phyloP scores from a whole-genome alignment of 2,888 invertebrate genomes.

The Eurytoma adleriae region DNA sequence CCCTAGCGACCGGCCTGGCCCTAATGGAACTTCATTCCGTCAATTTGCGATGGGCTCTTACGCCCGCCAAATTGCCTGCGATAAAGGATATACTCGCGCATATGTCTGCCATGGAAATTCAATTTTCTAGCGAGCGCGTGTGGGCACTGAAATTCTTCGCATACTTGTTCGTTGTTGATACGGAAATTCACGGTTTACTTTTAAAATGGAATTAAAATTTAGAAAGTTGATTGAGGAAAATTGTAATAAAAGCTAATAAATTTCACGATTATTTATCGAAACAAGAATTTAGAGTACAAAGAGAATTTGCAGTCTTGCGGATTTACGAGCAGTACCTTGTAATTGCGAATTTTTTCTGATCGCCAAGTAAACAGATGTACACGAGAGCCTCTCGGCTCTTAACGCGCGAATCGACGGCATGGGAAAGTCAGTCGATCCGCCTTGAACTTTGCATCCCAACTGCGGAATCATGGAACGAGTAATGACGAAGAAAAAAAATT shows the following conservation, averaged over 20 bases:
- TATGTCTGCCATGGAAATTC: constrained; percentile 23
- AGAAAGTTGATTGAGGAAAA: not conserved
- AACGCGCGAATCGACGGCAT: constrained; percentile 63
- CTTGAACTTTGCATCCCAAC: constrained; percentile 68
- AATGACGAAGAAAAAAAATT: not conserved
- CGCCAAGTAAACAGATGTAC: not conserved
- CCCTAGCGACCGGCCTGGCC: too few species aligned
- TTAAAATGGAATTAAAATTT: not conserved
- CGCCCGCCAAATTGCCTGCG: constrained; percentile 28
- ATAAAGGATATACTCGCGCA: constrained; percentile 29
- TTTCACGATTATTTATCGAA: not conserved
- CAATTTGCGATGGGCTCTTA: constrained; percentile 30
- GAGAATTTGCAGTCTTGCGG: not conserved
- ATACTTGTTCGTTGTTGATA: not conserved
- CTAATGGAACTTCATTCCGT: constrained; percentile 46
- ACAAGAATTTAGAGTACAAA: constrained; percentile 7
- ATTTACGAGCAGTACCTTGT: constrained; percentile 18
- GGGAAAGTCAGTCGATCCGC: constrained; percentile 62
- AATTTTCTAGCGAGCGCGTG: constrained; percentile 20
- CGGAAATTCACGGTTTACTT: too few species aligned
- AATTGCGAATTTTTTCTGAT: constrained; percentile 11
- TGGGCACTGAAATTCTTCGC: not conserved
- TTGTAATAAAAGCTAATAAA: not conserved
- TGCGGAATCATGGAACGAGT: constrained; percentile 56
- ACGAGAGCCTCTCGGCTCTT: constrained; percentile 50